Evolutionary conservation across 2,797 vertebrate genomes (phyloP), one percentile per base, ranked within the genome.

Genomic region (Gymnothorax reevesii): DNA sequence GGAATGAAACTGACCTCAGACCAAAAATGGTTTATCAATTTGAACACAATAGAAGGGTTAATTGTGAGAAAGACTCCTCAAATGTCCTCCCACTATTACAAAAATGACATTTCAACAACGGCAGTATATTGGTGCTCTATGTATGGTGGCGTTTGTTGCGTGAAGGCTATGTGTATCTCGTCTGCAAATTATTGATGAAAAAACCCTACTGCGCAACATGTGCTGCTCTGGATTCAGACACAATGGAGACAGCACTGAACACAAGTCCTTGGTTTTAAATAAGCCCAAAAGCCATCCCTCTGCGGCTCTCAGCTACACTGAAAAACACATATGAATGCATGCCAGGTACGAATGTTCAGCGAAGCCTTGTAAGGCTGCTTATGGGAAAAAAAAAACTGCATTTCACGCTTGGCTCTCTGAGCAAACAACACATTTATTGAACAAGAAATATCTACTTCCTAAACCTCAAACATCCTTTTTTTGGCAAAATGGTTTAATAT

Each of bases 381-480:
- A 75, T 27, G 2, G 4, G 27, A 13, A 15, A 71, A 54, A 3
- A 75, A 42, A 79, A 79, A 79, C 5, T 79, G 75, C 75, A 79
- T 79, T 79, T 79, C 75, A 79, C 75, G 75, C 49, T 79, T 79
- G 75, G 49, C 75, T 79, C 54, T 79, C 75, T 79, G 75, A 79
- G 75, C 75, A 79, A 79, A 54, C 75, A 79, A n/a, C 75, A 79
- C 75, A 79, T 55, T 79, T 55, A 79, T 55, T 79, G 75, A 79
- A 79, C 75, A 79, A 79, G 75, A 79, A 79, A 79, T 79, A 79
- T 79, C 75, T 79, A 8, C 49, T 79, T 79, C 75, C 75, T 20
- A 79, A 7, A 55, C 75, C 75, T 79, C 73, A 75, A 75, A 42
- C 73, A 75, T 33, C 33, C 73, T 75, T 75, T 75, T 73, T 73